Base-by-base conservation (phyloP, 1,140 invertebrate genomes). In the Tetramorium simillimum region DNA sequence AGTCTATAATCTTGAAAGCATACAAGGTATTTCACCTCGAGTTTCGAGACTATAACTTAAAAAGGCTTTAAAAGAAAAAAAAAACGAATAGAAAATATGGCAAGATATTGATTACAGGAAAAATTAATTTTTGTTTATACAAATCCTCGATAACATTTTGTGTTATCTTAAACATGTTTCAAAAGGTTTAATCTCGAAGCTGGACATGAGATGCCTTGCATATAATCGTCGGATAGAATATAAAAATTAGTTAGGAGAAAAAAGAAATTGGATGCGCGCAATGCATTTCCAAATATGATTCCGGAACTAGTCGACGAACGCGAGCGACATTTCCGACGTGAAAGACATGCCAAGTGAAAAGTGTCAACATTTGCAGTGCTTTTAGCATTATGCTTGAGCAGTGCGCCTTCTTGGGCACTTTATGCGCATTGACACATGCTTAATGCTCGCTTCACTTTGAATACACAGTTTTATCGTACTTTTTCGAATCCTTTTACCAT, bases 341-440 rank as follows among this genome's bases (percentile, higher is more conserved):
- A 84, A 84, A 78, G 73, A 78, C 75, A 85, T 43, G 75, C 82
- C 82, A 65, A 78, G 82, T 85, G 82, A 85, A 85, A 85, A 85
- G 82, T 78, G 82, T 78, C 72, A 85, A 78, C 82, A 78, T 85
- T 85, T 85, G 75, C 82, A 85, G 75, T 85, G 82, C 82, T 85
- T 85, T 85, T 67, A 85, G 82, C 82, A 85, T 78, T 76, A 76
- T 85, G 58, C 82, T 85, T 78, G 58, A 85, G 69, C 56, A 49
- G 40, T 75, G 69, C 80, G 53, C 69, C 28, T 73, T 67, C 53
- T 84, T 75, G 80, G 80, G 69, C 53, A 84, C 72, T 84, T 84
- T 75, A 75, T 84, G 80, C 69, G 40, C 80, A 84, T 84, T 78
- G 82, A 51, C 73, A 63, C 46, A 85, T 51, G 28, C 73, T 85